Evolutionary conservation across 1,140 invertebrate genomes (phyloP).

Genomic region (Eulimnadia texana): DNA sequence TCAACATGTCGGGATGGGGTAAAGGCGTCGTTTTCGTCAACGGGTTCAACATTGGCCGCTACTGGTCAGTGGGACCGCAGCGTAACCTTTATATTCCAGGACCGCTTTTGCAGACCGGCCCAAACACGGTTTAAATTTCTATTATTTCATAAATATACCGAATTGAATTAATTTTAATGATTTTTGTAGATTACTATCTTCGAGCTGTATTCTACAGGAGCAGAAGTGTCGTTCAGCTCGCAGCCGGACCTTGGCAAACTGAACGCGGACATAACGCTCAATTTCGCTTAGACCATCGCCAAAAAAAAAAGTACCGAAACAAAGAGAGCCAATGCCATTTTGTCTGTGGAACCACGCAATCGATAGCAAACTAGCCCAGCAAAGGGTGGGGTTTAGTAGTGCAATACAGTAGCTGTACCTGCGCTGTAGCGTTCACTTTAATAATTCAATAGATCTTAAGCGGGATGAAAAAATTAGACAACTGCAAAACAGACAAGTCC

Average conservation of each 20-base stretch:
- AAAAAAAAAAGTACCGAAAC: too few species aligned
- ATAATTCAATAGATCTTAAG: too few species aligned
- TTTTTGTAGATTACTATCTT: constrained; percentile 25
- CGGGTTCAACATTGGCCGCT: constrained; percentile 45
- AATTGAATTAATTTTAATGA: constrained; percentile 8
- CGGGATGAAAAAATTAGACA: too few species aligned
- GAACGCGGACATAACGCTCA: not conserved
- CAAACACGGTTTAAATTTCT: constrained; percentile 30
- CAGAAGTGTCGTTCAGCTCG: constrained; percentile 20
- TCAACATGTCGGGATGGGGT: constrained; percentile 32
- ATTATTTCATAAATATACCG: not conserved
- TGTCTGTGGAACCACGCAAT: too few species aligned
- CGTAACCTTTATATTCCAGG: constrained; percentile 41
- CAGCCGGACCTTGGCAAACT: constrained; percentile 19
- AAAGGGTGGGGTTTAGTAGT: too few species aligned
- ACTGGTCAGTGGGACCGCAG: constrained; percentile 41
- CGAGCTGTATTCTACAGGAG: constrained; percentile 22
- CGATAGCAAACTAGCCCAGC: too few species aligned
- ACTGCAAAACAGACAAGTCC: too few species aligned
- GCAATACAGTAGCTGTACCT: too few species aligned
- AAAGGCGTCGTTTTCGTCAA: constrained; percentile 46
- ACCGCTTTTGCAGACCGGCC: constrained; percentile 35
- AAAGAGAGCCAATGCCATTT: too few species aligned
- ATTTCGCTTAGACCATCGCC: not conserved
- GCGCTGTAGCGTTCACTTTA: too few species aligned